phyloP scores from a whole-genome alignment of 2,888 invertebrate genomes.

The Camptogramma bilineatum region DNA sequence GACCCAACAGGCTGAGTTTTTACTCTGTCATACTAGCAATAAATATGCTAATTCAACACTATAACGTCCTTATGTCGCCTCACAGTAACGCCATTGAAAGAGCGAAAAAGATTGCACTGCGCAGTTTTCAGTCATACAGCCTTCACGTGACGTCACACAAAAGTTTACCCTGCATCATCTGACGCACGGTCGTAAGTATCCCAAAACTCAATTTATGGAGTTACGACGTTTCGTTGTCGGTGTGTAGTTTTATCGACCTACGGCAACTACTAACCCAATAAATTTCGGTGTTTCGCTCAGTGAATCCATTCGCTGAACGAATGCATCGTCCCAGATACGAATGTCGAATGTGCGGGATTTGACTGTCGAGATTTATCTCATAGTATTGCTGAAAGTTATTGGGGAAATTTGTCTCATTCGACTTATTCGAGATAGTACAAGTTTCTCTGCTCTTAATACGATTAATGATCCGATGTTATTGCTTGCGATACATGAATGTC shows the following conservation, averaged over 20 bases:
- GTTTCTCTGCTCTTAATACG: slow-evolving; percentile 2
- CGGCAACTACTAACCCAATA: slow-evolving; percentile 85
- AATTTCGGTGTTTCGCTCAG: slow-evolving; percentile 85
- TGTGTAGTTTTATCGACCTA: slow-evolving; percentile 83
- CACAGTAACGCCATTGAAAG: slow-evolving; percentile 67
- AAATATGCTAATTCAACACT: slow-evolving; percentile 84
- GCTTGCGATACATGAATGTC: background rate
- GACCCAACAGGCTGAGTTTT: slow-evolving; percentile 74
- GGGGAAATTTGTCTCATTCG: slow-evolving; percentile 49
- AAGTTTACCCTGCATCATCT: slow-evolving; percentile 74
- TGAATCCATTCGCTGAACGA: slow-evolving; percentile 82
- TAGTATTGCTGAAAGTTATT: slow-evolving; percentile 48
- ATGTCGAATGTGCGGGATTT: slow-evolving; percentile 75
- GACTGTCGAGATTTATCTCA: slow-evolving; percentile 67
- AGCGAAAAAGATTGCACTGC: slow-evolving; percentile 85
- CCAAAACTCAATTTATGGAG: slow-evolving; percentile 65
- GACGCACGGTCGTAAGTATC: slow-evolving; percentile 73
- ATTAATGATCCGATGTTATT: slow-evolving; percentile 10
- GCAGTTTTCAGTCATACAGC: slow-evolving; percentile 82
- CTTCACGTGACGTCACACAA: slow-evolving; percentile 65
- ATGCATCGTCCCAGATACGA: slow-evolving; percentile 84
- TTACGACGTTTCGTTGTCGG: slow-evolving; percentile 72
- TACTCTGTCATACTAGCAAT: slow-evolving; percentile 81
- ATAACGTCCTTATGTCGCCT: slow-evolving; percentile 84
- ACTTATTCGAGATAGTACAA: slow-evolving; percentile 5